phyloP scores from a whole-genome alignment of 2,113 vertebrate genomes.

The Formicarius rufipectus region DNA sequence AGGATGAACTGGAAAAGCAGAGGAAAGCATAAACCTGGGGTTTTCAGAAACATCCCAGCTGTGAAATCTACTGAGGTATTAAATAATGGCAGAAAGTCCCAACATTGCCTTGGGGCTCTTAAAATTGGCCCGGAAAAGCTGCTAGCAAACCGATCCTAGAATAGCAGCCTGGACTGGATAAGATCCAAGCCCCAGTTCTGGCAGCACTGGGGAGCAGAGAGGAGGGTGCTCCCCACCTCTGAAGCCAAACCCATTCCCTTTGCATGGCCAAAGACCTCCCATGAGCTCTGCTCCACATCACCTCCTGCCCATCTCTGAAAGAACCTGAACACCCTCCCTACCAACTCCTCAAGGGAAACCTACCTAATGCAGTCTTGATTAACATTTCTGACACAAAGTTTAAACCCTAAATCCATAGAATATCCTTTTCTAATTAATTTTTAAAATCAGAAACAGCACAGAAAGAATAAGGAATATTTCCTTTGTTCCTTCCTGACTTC shows the following conservation, averaged over 20 bases:
- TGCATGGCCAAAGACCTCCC: neutral
- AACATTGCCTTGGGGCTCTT: rapidly evolving
- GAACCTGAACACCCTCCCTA: rapidly evolving
- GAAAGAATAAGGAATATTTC: neutral
- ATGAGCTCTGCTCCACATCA: rapidly evolving
- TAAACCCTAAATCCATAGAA: conserved; percentile 31
- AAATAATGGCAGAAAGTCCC: neutral
- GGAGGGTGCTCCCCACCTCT: neutral
- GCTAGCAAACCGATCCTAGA: rapidly evolving
- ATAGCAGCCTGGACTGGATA: neutral
- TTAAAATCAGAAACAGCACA: neutral
- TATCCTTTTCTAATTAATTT: conserved; percentile 50
- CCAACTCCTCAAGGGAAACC: neutral
- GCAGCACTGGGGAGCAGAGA: neutral
- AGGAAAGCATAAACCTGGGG: neutral
- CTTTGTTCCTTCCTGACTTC: neutral
- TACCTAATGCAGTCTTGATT: conserved; percentile 39
- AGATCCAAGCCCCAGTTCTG: neutral
- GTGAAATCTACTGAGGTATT: neutral
- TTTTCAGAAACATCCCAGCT: neutral
- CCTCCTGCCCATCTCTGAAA: rapidly evolving
- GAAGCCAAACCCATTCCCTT: neutral
- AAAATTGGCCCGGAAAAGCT: neutral
- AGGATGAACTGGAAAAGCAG: neutral
- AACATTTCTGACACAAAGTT: conserved; percentile 5